These are phyloP conservation scores for Camelus dromedarius DNA, from an alignment of 2,113 vertebrate genomes.

Conservation along the genomic window DNA sequence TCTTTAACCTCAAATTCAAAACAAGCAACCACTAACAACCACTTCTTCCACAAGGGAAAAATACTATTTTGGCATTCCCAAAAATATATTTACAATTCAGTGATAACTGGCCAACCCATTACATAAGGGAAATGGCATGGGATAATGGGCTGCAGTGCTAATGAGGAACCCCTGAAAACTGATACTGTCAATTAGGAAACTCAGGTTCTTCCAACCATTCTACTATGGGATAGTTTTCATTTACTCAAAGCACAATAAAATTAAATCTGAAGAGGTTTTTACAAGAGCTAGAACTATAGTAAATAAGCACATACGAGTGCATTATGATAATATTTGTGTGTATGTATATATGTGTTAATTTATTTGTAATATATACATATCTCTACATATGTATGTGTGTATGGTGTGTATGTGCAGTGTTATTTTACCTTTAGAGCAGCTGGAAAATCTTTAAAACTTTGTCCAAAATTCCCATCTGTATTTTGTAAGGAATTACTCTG, in stretches of 20 bases:
- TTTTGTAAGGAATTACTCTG: slow-evolving; percentile 72
- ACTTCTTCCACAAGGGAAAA: background rate
- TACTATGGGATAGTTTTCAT: background rate
- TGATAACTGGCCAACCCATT: background rate
- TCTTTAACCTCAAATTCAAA: slow-evolving; percentile 48
- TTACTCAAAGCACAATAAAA: background rate
- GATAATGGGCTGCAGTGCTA: background rate
- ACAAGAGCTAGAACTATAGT: background rate
- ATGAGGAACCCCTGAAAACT: background rate
- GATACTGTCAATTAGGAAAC: background rate
- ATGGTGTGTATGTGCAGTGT: background rate
- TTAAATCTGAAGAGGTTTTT: background rate
- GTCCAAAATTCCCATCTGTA: slow-evolving; percentile 82
- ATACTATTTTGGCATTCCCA: background rate
- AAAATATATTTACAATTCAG: background rate
- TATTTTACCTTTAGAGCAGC: slow-evolving; percentile 86
- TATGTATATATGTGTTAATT: background rate
- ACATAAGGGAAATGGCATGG: background rate
- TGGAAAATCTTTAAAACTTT: slow-evolving; percentile 88
- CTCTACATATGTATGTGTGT: background rate
- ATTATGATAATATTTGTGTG: background rate
- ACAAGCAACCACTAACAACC: background rate
- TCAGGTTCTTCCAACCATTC: background rate
- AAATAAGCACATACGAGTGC: background rate
- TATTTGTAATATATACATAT: background rate